Percentiles rank a stretch among this genome's conserved stretches.
These are phyloP conservation scores for Tragelaphus imberbis DNA, from an alignment of 2,113 vertebrate species.

Conservation along the genomic window DNA sequence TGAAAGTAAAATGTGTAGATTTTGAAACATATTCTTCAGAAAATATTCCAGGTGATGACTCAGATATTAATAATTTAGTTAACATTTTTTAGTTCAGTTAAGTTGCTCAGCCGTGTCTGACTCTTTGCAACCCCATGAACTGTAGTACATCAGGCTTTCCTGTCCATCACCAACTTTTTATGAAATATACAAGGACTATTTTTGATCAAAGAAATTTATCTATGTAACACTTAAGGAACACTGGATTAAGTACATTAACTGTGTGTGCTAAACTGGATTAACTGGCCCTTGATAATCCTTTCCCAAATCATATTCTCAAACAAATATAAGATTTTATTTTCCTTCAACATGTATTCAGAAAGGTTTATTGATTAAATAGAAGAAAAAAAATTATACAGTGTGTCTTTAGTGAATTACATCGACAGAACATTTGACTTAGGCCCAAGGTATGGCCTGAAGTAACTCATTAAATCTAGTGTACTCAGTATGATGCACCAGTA, in stretches of 20 bases:
- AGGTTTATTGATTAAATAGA: neutral
- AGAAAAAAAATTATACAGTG: neutral
- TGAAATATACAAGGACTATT: neutral
- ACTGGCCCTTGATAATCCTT: neutral
- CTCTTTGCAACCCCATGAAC: neutral
- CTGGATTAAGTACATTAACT: neutral
- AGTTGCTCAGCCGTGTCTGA: neutral
- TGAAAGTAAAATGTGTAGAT: neutral
- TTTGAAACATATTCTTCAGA: neutral
- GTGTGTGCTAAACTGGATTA: neutral
- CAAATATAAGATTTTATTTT: neutral
- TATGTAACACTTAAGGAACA: neutral
- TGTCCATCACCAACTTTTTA: neutral
- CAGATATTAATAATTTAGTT: neutral
- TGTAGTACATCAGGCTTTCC: neutral
- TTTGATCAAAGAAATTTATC: neutral
- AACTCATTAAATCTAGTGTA: neutral
- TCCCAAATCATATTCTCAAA: neutral
- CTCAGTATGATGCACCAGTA: neutral
- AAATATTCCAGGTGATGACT: neutral
- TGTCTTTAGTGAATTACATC: neutral
- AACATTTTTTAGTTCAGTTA: neutral
- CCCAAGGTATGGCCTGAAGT: neutral
- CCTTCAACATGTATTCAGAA: neutral
- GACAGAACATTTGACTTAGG: neutral